Conservation (phyloP, 2,113 vertebrate species). For the Potamarius usumacintae region DNA sequence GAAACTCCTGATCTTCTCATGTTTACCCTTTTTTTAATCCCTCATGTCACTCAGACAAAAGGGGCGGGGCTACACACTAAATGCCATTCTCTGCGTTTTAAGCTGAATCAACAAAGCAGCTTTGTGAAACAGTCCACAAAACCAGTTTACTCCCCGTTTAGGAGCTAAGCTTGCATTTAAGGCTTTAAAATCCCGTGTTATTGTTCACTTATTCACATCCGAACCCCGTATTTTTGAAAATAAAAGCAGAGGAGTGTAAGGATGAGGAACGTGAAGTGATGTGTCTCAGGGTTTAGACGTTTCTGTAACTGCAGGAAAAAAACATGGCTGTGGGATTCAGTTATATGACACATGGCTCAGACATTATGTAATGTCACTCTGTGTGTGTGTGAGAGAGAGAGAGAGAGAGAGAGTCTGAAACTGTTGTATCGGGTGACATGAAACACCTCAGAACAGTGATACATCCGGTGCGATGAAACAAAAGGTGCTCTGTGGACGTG, state of each 20-base stretch:
- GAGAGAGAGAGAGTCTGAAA: neutral
- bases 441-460: slow-evolving; percentile 51
- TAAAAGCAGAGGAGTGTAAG: neutral
- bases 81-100: slow-evolving; percentile 1
- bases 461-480: slow-evolving; percentile 53
- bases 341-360: slow-evolving; percentile 13
- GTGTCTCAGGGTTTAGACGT: neutral
- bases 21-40: neutral
- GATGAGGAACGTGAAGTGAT: neutral
- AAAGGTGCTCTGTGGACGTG: slow-evolving; percentile 17
- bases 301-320: neutral
- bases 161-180: neutral
- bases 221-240: neutral
- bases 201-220: neutral
- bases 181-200: neutral
- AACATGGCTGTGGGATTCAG: neutral
- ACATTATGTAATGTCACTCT: neutral
- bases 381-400: neutral
- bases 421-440: neutral
- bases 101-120: neutral
- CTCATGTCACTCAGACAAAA: neutral
- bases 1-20: neutral
- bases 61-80: neutral
- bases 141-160: neutral
- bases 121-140: neutral